Evolutionary conservation across 1,140 invertebrate genomes (phyloP), one percentile per base, ranked within the genome.

Genomic region (Aporrectodea caliginosa): DNA sequence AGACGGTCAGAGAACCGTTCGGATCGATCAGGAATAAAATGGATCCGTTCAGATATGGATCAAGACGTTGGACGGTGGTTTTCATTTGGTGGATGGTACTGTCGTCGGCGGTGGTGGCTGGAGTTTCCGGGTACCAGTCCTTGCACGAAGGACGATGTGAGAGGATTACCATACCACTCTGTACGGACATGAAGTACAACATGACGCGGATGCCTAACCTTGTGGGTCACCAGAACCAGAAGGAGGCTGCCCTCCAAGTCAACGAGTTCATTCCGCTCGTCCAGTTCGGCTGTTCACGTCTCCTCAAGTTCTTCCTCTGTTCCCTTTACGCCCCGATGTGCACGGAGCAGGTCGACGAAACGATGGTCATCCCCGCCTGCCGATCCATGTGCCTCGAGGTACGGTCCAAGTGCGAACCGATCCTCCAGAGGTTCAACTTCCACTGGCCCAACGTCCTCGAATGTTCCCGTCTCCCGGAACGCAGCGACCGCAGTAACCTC

Each of bases 251-350:
- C 27, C 69, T 82, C 6, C 81, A 84, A 58, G 81, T 84, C 72
- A 83, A 85, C 84, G 77, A 85, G 31, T 84, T 83, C 73, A 82
- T 83, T 1, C 77, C 58, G 16, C 75, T 76, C 75, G 43, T 76
- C 31, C 34, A 68, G 43, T 29, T 35, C 6, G 75, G 85, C 35
- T 98, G 96, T 89, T 95, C 94, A 73, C 92, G 93, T 0, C 93
- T 97, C 84, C 88, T 98, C 76, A 92, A 94, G 85, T 91, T 98
- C 84, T 97, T 98, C 89, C 89, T 98, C 76, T 98, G 96, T 88
- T 93, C 94, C 16, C 94, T 96, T 27, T 97, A 96, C 86, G 94
- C 94, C 32, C 96, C 96, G 12, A 96, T 98, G 95, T 98, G 96
- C 77, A 87, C 87, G 29, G 86, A 87, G 76, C 84, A 88, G 81